These are phyloP conservation scores for Blastobasis lacticolella DNA, from an alignment of 2,888 invertebrate species.

Conservation along the genomic window DNA sequence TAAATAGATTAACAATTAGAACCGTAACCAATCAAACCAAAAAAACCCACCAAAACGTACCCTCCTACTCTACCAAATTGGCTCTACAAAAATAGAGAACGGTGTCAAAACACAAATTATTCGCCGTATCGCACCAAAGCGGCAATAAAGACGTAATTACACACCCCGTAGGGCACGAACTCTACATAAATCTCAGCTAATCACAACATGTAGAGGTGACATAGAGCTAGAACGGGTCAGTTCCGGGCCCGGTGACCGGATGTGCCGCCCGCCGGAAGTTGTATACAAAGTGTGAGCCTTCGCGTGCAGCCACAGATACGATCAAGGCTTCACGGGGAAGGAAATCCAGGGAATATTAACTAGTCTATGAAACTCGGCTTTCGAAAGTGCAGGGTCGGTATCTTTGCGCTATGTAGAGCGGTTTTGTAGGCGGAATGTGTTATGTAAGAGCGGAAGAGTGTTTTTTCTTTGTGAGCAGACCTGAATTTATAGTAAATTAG, in stretches of 20 bases:
- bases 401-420: too few species aligned
- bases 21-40: too few species aligned
- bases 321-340: slow-evolving; percentile 12
- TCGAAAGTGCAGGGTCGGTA: not conserved
- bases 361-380: slow-evolving; percentile 8
- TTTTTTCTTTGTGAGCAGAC: too few species aligned
- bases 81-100: too few species aligned
- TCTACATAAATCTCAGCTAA: slow-evolving; percentile 50
- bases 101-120: too few species aligned
- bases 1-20: not conserved
- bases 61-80: too few species aligned
- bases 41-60: too few species aligned
- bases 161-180: slow-evolving; percentile 29
- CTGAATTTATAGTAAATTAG: too few species aligned
- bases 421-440: too few species aligned
- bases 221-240: slow-evolving; percentile 54
- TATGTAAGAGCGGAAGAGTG: too few species aligned
- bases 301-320: slow-evolving; percentile 42
- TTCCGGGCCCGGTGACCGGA: slow-evolving; percentile 45
- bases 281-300: slow-evolving; percentile 70
- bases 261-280: slow-evolving; percentile 52
- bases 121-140: not conserved
- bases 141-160: slow-evolving; percentile 42
- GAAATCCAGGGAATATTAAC: slow-evolving; percentile 16
- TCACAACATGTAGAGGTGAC: slow-evolving; percentile 67